Base-by-base conservation (phyloP, 2,113 vertebrate genomes). In the Uropsilus gracilis region DNA sequence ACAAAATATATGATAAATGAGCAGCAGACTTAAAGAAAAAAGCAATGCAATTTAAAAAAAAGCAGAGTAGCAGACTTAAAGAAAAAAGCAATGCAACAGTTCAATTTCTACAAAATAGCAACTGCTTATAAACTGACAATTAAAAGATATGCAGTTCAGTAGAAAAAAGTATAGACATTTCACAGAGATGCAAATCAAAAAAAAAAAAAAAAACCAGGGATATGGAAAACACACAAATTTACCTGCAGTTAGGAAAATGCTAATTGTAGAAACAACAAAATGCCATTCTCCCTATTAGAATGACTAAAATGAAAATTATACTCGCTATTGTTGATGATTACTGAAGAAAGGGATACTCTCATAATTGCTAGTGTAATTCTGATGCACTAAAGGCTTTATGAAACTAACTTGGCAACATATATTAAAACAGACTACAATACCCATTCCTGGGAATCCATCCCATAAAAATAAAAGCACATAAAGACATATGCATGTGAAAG, bases 101-200 rank as follows among this genome's bases (percentile, higher is more conserved):
- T 68, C 81, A 57, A 91, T 68, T 94, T 87, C 11, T 82, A 68
- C 82, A n/a, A 82, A 83, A 87, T 86, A 73, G 11, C 11, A 75
- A 76, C 87, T 82, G 28, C 8, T 78, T 17, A 64, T 80, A 72
- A 57, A 63, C 3, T 55, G 30, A 90, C 18, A 68, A 42, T 30
- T 55, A 80, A 90, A 64, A 34, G 3, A 8, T 6, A 59, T 53
- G 30, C 24, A 73, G 37, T 82, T 13, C 6, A 77, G 26, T 53
- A 82, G 26, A 46, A 68, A 68, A 76, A 82, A 12, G 34, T 82
- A 82, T 44, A 63, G 32, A 64, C 32, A 78, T 72, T 84, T 93
- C 64, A 80, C 24, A n/a, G 10, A 76, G 24, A n/a, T 66, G 6
- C 14, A 63, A 59, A 83, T 77, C 26, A 28, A 22, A 63, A 86